Conservation (phyloP, 2,113 vertebrate species). For the Ceyx melanurus region DNA sequence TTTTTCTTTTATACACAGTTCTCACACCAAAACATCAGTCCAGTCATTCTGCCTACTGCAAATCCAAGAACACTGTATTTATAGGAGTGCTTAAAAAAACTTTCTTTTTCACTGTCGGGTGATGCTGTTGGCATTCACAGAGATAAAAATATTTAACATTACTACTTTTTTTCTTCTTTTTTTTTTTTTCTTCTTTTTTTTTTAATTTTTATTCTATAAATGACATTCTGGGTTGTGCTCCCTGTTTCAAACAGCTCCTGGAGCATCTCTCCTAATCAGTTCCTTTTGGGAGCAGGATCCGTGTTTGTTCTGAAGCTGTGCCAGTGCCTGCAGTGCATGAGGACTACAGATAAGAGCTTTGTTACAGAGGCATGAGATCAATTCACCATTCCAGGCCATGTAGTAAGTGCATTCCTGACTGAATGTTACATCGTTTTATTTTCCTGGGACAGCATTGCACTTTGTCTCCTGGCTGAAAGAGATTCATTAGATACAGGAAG, state of each 20-base stretch:
- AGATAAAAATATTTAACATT: neutral
- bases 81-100: neutral
- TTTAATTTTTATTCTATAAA: neutral
- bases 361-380: constrained; percentile 55
- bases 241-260: constrained; percentile 20
- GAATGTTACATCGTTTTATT: constrained; percentile 46
- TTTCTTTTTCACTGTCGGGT: neutral
- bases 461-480: constrained; percentile 49
- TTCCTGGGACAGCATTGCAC: constrained; percentile 45
- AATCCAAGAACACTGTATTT: neutral
- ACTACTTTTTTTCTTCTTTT: neutral
- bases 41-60: neutral
- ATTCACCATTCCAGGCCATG: constrained; percentile 9
- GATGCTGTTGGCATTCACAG: neutral
- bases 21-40: neutral
- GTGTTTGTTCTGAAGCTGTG: neutral
- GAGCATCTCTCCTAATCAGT: constrained; percentile 32
- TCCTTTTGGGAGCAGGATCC: constrained; percentile 11
- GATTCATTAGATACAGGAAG: constrained; percentile 67
- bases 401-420: constrained; percentile 58
- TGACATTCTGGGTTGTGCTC: neutral
- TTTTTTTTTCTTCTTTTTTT: neutral
- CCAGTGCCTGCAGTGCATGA: neutral
- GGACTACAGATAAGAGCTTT: constrained; percentile 61
- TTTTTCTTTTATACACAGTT: neutral